Conservation (phyloP, 2,113 vertebrate species). For the Xiphias gladius region DNA sequence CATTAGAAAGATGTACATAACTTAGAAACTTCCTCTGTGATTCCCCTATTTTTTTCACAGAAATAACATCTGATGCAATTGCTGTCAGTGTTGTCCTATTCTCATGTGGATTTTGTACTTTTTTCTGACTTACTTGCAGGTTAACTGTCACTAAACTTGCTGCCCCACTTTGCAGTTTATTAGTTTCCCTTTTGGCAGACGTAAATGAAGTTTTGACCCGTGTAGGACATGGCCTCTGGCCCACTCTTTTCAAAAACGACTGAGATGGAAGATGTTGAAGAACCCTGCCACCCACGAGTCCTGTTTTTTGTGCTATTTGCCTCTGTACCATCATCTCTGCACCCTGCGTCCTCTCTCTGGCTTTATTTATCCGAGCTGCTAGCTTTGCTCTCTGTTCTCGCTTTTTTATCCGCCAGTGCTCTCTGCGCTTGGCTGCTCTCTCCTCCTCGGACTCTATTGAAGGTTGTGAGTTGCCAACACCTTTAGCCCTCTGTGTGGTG, state of each 20-base stretch:
- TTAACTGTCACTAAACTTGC: conserved; percentile 11
- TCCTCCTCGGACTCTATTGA: conserved; percentile 76
- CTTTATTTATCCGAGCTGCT: conserved; percentile 69
- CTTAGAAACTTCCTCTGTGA: conserved; percentile 39
- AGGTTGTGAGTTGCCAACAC: conserved; percentile 6
- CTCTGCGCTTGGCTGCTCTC: conserved; percentile 80
- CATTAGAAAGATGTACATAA: conserved; percentile 32
- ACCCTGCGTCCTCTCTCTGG: conserved; percentile 57
- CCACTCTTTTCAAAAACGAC: conserved; percentile 27
- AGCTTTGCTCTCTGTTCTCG: conserved; percentile 84
- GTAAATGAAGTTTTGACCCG: conserved; percentile 35
- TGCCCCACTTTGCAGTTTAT: conserved; percentile 27
- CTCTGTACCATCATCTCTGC: conserved; percentile 35
- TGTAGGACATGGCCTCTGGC: conserved; percentile 35
- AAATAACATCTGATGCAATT: not conserved
- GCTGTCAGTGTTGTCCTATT: not conserved
- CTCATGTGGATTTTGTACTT: conserved; percentile 30
- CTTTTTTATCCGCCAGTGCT: conserved; percentile 86
- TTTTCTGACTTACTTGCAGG: conserved; percentile 31
- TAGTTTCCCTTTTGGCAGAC: conserved; percentile 46
- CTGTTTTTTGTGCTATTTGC: conserved; percentile 44
- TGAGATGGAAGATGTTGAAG: conserved; percentile 45
- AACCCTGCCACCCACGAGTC: conserved; percentile 11
- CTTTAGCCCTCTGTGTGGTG: conserved; percentile 38
- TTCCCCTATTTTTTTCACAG: conserved; percentile 44